phyloP scores from a whole-genome alignment of 2,888 invertebrate genomes.

The Noctua janthe region DNA sequence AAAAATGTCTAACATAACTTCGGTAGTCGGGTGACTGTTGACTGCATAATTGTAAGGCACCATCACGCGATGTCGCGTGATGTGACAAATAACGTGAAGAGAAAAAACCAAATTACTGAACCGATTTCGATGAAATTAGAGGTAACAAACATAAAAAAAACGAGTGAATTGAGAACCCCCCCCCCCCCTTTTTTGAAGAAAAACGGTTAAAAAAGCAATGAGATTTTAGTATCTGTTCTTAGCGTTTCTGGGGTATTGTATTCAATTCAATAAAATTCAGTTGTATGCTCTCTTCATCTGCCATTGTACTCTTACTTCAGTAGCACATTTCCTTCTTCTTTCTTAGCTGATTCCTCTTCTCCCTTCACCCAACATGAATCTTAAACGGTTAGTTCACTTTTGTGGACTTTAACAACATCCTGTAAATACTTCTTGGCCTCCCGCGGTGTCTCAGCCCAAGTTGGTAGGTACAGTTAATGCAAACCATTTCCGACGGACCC shows the following conservation, averaged over 20 bases:
- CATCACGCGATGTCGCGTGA: too few relatives aligned
- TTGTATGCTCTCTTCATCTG: slow-evolving; percentile 1
- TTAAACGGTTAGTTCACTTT: slow-evolving; percentile 22
- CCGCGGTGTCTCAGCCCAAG: slow-evolving; percentile 7
- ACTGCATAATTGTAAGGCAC: too few relatives aligned
- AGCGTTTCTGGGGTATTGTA: neutral
- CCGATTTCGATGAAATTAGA: too few relatives aligned
- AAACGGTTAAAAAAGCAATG: neutral
- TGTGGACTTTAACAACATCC: slow-evolving; percentile 34
- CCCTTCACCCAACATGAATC: slow-evolving; percentile 12
- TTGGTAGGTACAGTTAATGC: slow-evolving; percentile 1
- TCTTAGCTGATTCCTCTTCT: neutral
- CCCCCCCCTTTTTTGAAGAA: too few relatives aligned
- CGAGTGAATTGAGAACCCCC: too few relatives aligned
- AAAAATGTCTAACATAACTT: too few relatives aligned
- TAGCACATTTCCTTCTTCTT: slow-evolving; percentile 3
- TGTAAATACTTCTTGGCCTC: slow-evolving; percentile 38
- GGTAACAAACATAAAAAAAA: too few relatives aligned
- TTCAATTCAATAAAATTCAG: neutral
- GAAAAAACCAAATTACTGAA: too few relatives aligned
- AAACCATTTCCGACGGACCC: slow-evolving; percentile 30
- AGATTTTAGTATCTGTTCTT: neutral
- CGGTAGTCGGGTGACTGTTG: too few relatives aligned
- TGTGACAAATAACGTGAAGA: too few relatives aligned
- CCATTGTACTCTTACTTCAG: neutral